A percentile compares a stretch with the other conserved stretches of the same genome.
Conservation (phyloP, 1,140 invertebrate species). For the Neoseiulus cucumeris region DNA sequence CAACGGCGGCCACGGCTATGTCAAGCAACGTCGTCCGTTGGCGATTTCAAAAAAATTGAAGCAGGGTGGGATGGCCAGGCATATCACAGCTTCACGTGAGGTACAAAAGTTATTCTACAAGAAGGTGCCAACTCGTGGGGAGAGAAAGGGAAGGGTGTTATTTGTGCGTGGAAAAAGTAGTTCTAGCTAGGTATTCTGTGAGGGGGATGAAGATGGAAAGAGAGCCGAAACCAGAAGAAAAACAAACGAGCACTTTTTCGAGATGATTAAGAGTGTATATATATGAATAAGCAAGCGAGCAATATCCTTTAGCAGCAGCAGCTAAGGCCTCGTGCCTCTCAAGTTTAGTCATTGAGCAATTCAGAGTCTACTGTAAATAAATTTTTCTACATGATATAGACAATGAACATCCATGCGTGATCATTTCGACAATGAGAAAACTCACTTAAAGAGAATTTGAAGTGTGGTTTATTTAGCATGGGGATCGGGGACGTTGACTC, state of each 20-base stretch:
- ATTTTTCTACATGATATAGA: slow-evolving; percentile 7
- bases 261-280: not conserved
- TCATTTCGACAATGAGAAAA: no score
- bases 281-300: not conserved
- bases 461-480: no score
- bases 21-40: not conserved
- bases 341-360: slow-evolving; percentile 9
- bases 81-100: not conserved
- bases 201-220: no score
- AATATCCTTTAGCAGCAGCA: not conserved
- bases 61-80: no score
- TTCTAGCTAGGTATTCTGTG: no score
- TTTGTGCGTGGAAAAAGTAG: not conserved
- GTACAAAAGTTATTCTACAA: not conserved
- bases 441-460: no score
- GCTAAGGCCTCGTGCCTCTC: not conserved
- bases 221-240: not conserved
- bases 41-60: not conserved
- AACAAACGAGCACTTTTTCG: not conserved
- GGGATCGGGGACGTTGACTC: no score
- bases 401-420: no score
- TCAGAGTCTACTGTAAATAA: slow-evolving; percentile 11
- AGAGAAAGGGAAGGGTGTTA: not conserved
- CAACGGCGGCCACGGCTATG: not conserved
- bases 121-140: not conserved